Evolutionary conservation across 2,888 invertebrate species (phyloP), one percentile per base, ranked within the genome.

Genomic region (Conistra vaccinii): DNA sequence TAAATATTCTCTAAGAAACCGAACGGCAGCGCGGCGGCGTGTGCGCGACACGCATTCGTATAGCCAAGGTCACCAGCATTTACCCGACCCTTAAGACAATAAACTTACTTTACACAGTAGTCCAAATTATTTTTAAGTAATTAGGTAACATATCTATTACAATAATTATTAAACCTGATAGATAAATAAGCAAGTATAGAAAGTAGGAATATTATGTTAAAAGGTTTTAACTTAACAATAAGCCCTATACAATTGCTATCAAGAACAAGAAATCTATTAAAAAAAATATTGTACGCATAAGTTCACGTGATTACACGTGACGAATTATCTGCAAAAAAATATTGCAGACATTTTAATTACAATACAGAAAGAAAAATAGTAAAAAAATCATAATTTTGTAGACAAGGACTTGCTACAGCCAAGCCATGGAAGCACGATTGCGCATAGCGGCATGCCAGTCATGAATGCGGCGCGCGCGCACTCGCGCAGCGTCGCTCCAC

Each of bases 401-500:
- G 2, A 35, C 29, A 58, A 70, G 45, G n/a, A 61, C 17, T 26
- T 58, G n/a, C 20, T 57, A 39, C 32, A 66, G 26, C 9, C 20
- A 72, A 61, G 26, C 3, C 4, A 39, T 14, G 35, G 14, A 42
- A 48, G 42, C 70, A 69, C 73, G 70, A 48, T 79, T 73, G 80
- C 78, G 74, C 75, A 76, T 68, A 60, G 55, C 76, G 62, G 78
- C 80, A 71, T 70, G 76, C 76, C 42, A 39, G 85, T 35, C 70
- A 80, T 70, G 67, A 73, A 73, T 76, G 76, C 79, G 81, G 72
- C 81, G 83, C 82, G 77, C 79, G 84, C 85, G 84, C 85, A 79
- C 82, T 76, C 79, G 84, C 85, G 84, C 85, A 79, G 83, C 86
- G 82, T 77, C 85, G 79, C 84, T 82, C 79, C 74, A 70, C 85